Evolutionary conservation across 2,113 vertebrate species (phyloP).

Genomic region (Raja brachyura): DNA sequence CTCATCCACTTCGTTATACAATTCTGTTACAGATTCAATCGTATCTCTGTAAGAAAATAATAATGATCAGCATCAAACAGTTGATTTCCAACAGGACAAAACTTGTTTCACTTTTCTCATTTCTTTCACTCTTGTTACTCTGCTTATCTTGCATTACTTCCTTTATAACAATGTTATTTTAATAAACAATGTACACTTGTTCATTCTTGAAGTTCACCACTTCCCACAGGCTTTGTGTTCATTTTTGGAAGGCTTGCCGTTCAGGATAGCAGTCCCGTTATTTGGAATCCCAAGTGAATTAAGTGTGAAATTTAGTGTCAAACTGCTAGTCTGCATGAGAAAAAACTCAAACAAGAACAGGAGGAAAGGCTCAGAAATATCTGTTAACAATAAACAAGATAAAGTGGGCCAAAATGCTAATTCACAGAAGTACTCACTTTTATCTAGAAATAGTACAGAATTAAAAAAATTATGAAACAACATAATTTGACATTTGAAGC

Average conservation of each 20-base stretch:
- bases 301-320: not conserved
- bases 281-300: not conserved
- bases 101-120: not conserved
- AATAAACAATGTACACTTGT: not conserved
- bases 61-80: not conserved
- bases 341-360: not conserved
- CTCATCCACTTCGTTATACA: conserved; percentile 78
- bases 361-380: not conserved
- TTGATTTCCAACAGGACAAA: not conserved
- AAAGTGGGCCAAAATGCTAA: not conserved
- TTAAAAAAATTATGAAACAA: not conserved
- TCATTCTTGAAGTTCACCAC: not conserved
- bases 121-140: too few species aligned
- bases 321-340: not conserved
- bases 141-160: not conserved
- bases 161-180: not conserved
- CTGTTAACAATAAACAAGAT: not conserved
- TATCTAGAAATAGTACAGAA: not conserved
- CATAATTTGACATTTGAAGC: not conserved
- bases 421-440: not conserved
- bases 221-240: not conserved
- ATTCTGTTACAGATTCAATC: conserved; percentile 56
- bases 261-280: not conserved
- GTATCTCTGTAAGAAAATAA: conserved; percentile 53
- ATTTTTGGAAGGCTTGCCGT: not conserved